Percentiles rank a stretch among this genome's conserved stretches.
These are phyloP conservation scores for Netelia virgata DNA, from an alignment of 2,888 invertebrate species.

Conservation along the genomic window DNA sequence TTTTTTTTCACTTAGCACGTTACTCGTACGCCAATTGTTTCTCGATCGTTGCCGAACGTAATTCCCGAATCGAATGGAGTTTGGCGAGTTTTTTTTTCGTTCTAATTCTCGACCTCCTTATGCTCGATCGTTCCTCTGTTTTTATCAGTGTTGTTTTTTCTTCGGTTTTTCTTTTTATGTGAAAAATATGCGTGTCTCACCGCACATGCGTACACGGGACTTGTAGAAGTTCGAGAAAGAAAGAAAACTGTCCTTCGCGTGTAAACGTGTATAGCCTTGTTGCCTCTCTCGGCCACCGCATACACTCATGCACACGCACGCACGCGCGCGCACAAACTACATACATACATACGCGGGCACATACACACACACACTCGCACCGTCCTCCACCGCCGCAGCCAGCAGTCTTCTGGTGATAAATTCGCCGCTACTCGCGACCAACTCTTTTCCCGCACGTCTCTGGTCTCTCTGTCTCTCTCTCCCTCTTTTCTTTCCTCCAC, in stretches of 20 bases:
- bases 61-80: neutral
- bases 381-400: slow-evolving; percentile 34
- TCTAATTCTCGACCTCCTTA: neutral
- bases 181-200: slow-evolving; percentile 55
- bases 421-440: slow-evolving; percentile 36
- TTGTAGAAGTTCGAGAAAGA: slow-evolving; percentile 16
- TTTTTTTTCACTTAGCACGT: neutral
- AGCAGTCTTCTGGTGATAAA: slow-evolving; percentile 61
- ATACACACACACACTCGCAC: slow-evolving; percentile 53
- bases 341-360: slow-evolving; percentile 49
- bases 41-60: neutral
- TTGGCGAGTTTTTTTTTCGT: neutral
- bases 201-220: slow-evolving; percentile 64
- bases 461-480: slow-evolving; percentile 7
- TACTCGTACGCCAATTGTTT: neutral
- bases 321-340: slow-evolving; percentile 54
- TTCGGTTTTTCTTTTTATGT: slow-evolving; percentile 5
- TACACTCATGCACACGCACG: slow-evolving; percentile 40
- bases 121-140: neutral
- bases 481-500: slow-evolving; percentile 10
- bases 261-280: slow-evolving; percentile 50
- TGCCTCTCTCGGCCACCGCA: slow-evolving; percentile 32
- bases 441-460: slow-evolving; percentile 18
- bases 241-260: slow-evolving; percentile 61
- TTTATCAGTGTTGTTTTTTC: slow-evolving; percentile 5